Base-by-base conservation (phyloP, 37 sponge, comb jelly and placozoan species). In the Chondrilla cf. caribensis region DNA sequence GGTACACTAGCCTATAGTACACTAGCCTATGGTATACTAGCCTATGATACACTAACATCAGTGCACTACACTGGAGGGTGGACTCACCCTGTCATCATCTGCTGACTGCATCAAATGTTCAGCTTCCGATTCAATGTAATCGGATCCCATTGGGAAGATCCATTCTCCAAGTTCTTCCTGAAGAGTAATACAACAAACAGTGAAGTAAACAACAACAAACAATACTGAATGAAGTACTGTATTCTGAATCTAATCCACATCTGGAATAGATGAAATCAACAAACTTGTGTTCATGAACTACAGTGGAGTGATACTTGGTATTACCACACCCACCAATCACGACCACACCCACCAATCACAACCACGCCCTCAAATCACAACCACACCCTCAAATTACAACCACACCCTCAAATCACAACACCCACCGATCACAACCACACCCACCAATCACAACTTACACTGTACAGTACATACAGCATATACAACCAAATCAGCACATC, bases 111-210 rank as follows among this genome's bases (percentile, higher is more conserved):
- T 98, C 51, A 98, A 89, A 59, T 98, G 97, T 25, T 33, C 87
- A 25, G 99, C 94, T 73, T 98, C 99, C 0, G 95, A 91, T 40
- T 90, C 85, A 18, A 89, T 87, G 79, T 93, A 93, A 58, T 93
- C 91, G 67, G 84, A 93, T 38, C 88, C 90, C 5, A 84, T 78
- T 2, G 92, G 94, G 41, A 89, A 22, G 7, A 94, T 81, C 95
- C 95, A 94, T 29, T 79, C 60, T n/a, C 82, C 72, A 0, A 94
- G 26, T 80, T 94, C 95, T 75, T 86, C 81, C 86, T 81, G 51
- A 47, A 11, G 51, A 22, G 29, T 22, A 29, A 54, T 11, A 11
- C 57, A 19, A 11, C 17, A 54, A 19, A 54, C 5, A 62, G 64
- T 26, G 22, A n/a, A n/a, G n/a, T n/a, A 58, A 55, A 55, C 57